Base-by-base conservation (phyloP, 1,140 invertebrate species). In the Macrosteles quadrilineatus region DNA sequence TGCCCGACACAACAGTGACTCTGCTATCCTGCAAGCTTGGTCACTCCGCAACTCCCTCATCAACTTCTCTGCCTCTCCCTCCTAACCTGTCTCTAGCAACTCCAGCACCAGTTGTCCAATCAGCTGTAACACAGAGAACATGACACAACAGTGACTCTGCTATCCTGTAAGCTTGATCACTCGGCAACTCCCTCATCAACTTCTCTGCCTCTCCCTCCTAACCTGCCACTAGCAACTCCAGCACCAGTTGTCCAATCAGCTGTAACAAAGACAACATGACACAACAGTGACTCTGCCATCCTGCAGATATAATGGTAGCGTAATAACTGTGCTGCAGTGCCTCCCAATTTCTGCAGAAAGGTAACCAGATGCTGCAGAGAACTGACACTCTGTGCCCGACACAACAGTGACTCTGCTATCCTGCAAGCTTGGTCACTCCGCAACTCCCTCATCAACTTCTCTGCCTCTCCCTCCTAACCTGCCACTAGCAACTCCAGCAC, bases 241-340 rank as follows among this genome's bases (percentile, higher is more conserved):
- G 30, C 14, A 69, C 30, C 31, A 69, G 31, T 32, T 43, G 1
- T 19, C 67, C 50, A 1, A 69, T 21, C 21, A 69, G n/a, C 67
- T 69, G 67, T 21, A 36, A 68, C 12, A 47, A 47, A n/a, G n/a
- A n/a, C n/a, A n/a, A n/a, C n/a, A n/a, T n/a, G n/a, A n/a, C n/a
- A n/a, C n/a, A n/a, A n/a, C n/a, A n/a, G n/a, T 71, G 36, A 65
- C 19, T 40, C 66, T 36, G 53, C 69, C 64, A 45, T 66, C 55
- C n/a, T 66, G 59, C 2, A 68, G 59, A 77, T 73, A 25, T n/a
- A n/a, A 64, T 57, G 68, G 73, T 78, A 78, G 73, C 81, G 80
- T 3, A 69, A 62, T 40, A 25, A n/a, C 27, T 47, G 53, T 12
- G 32, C 30, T 6, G 55, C 11, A 1, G 57, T 47, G 2, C 36